Evolutionary conservation across 2,113 vertebrate genomes (phyloP), one percentile per base, ranked within the genome.

Genomic region (Phycodurus eques): DNA sequence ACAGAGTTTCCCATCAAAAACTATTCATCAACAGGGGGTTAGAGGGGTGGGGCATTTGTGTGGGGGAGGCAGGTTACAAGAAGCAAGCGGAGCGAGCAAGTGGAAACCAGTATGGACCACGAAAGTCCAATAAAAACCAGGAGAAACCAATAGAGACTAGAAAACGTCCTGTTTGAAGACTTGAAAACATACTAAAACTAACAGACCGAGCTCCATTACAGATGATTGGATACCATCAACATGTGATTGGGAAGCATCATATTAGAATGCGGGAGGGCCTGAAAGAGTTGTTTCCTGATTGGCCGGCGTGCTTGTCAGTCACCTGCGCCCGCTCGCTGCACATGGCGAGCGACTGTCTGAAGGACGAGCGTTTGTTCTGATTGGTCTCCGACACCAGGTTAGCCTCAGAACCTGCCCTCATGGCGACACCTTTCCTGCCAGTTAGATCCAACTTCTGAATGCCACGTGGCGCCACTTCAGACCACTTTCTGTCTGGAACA

Each of bases 351-450:
- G 43, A 94, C 69, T 89, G 93, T 79, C 93, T 88, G 63, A 94
- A 94, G 42, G 92, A 92, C 61, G 86, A 85, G 83, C 90, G 94
- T 51, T 92, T 94, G 73, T 90, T 88, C 0, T 90, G 88, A 74
- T 81, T 93, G 0, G 80, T 77, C 0, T 90, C 84, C 20, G 81
- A 87, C 43, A 89, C 59, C 70, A 95, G 90, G 90, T 94, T 94
- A 78, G 90, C 85, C 87, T 95, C 94, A 1, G 95, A 95, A 54
- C 91, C 94, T 0, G 93, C 89, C 68, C 90, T 90, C 72, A 92
- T 82, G 76, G 79, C 88, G 60, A 90, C 85, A 10, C 81, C 66
- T 17, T 64, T 65, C 0, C 65, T 80, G 63, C 88, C 88, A 0
- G 91, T 79, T 68, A 91, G 80, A 67, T 95, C 93, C 81, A 94